phyloP scores from a whole-genome alignment of 2,113 vertebrate genomes.

The Tricholaema leucomelas region DNA sequence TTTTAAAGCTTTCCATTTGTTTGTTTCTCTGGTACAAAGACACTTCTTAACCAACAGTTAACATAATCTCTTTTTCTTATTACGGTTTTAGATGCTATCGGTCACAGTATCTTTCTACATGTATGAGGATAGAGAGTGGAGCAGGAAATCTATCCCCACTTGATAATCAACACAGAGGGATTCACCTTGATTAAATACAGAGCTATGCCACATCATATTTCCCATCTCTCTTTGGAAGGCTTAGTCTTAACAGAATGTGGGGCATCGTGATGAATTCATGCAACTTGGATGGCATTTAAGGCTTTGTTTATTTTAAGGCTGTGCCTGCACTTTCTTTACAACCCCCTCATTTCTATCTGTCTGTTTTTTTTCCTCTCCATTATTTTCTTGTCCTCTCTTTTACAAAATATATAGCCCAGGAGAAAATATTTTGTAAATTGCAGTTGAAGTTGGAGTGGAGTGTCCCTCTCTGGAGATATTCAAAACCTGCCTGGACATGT shows the following conservation, averaged over 20 bases:
- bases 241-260: slow-evolving; percentile 29
- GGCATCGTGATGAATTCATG: not conserved
- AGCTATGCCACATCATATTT: slow-evolving; percentile 14
- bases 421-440: not conserved
- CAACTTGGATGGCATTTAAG: not conserved
- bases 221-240: slow-evolving; percentile 19
- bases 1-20: slow-evolving; percentile 67
- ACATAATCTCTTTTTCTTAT: slow-evolving; percentile 64
- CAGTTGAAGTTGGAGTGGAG: not conserved
- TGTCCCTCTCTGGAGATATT: no score
- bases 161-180: slow-evolving; percentile 57
- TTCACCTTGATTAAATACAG: slow-evolving; percentile 66
- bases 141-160: slow-evolving; percentile 57
- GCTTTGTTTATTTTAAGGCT: not conserved
- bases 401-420: not conserved
- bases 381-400: not conserved
- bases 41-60: slow-evolving; percentile 65
- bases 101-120: slow-evolving; percentile 26
- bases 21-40: slow-evolving; percentile 62
- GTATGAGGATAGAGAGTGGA: not conserved
- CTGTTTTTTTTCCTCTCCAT: not conserved
- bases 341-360: not conserved
- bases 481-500: no score
- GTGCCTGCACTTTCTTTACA: not conserved
- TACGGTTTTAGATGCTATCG: slow-evolving; percentile 56